These are phyloP conservation scores for Xestia sexstrigata DNA, from an alignment of 2,888 invertebrate species.

Conservation along the genomic window DNA sequence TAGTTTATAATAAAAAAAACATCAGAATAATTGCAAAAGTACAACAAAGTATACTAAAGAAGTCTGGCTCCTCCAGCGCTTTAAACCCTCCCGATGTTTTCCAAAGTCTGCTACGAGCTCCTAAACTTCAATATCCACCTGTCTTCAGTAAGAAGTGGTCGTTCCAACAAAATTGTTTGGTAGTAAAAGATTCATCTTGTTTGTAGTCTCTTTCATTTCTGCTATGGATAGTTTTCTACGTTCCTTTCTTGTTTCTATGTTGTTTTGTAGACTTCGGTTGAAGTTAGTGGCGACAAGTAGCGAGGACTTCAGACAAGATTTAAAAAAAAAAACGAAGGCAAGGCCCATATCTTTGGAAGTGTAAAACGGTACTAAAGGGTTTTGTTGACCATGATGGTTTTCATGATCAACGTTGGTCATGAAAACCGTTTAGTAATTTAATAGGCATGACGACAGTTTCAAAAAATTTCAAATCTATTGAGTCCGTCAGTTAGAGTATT, in stretches of 20 bases:
- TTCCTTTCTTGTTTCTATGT: background rate
- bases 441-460: too few relatives aligned
- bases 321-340: background rate
- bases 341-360: too few relatives aligned
- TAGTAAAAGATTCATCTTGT: constrained; percentile 29
- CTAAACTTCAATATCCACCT: constrained; percentile 70
- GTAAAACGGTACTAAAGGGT: background rate
- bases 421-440: too few relatives aligned
- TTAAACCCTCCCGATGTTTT: constrained; percentile 63
- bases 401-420: too few relatives aligned
- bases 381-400: too few relatives aligned
- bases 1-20: background rate
- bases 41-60: constrained; percentile 24
- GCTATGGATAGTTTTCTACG: background rate
- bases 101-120: constrained; percentile 71
- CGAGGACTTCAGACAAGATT: background rate
- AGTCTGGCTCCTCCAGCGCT: constrained; percentile 32
- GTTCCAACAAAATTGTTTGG: constrained; percentile 30
- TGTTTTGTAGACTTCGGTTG: background rate
- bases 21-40: background rate
- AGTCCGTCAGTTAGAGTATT: too few relatives aligned
- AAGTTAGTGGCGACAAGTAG: background rate
- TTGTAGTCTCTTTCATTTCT: background rate
- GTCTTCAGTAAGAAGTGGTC: constrained; percentile 52
- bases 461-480: too few relatives aligned